These are phyloP conservation scores for Pipistrellus kuhlii DNA, from an alignment of 2,797 vertebrate species.

Conservation along the genomic window DNA sequence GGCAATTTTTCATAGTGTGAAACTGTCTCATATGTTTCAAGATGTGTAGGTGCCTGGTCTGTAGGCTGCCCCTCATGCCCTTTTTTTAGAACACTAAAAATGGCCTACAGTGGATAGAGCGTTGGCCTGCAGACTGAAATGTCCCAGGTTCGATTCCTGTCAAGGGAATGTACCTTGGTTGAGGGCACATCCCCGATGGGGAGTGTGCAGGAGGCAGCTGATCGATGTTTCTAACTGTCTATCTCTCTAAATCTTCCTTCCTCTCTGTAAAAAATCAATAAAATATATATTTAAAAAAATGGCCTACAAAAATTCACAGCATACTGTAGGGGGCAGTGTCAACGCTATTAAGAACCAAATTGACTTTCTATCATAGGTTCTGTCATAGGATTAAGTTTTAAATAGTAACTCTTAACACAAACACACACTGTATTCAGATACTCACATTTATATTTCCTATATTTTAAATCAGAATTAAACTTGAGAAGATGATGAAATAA, in stretches of 20 bases:
- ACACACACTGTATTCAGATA: not conserved
- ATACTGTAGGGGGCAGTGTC: not conserved
- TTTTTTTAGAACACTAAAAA: not conserved
- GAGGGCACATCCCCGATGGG: too few species aligned
- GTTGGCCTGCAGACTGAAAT: too few species aligned
- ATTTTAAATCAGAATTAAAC: slow-evolving; percentile 13
- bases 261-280: too few species aligned
- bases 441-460: not conserved
- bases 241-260: too few species aligned
- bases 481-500: not conserved
- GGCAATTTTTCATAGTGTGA: not conserved
- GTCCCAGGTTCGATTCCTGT: too few species aligned
- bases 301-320: not conserved
- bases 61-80: too few species aligned
- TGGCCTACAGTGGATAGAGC: too few species aligned
- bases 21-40: not conserved
- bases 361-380: not conserved
- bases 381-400: not conserved
- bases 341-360: slow-evolving; percentile 16
- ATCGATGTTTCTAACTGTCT: too few species aligned
- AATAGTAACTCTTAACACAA: not conserved
- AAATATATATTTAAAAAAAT: not conserved
- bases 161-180: too few species aligned
- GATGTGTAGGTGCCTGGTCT: not conserved
- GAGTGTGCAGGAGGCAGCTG: too few species aligned